Percentiles rank a stretch among this genome's conserved stretches.
These are phyloP conservation scores for Pantherophis vulpinus DNA, from an alignment of 2,797 vertebrate genomes.

Conservation along the genomic window DNA sequence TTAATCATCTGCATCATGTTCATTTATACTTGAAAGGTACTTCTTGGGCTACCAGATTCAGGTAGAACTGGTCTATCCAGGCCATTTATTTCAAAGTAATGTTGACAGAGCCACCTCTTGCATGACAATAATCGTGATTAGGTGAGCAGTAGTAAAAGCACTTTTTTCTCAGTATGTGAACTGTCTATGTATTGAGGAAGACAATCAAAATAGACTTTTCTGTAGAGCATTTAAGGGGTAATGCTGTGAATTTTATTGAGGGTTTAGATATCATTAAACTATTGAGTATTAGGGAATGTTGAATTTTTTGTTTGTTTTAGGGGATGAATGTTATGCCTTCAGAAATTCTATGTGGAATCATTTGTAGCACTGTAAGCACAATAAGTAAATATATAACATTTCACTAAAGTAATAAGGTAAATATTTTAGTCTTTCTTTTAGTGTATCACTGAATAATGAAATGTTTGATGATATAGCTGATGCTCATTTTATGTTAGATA, in stretches of 20 bases:
- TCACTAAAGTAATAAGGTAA: background rate
- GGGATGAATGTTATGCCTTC: background rate
- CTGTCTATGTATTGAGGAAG: background rate
- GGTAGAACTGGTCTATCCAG: background rate
- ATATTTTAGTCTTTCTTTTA: background rate
- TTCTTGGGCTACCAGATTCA: background rate
- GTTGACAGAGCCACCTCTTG: background rate
- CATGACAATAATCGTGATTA: background rate
- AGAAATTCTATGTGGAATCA: background rate
- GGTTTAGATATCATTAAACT: background rate
- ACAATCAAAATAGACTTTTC: background rate
- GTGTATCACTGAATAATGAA: background rate
- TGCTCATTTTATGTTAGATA: background rate
- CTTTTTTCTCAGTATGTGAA: background rate
- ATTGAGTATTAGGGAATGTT: background rate
- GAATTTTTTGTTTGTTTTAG: background rate
- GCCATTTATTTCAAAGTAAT: background rate
- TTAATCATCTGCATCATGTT: background rate
- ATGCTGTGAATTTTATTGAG: background rate
- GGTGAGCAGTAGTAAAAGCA: background rate
- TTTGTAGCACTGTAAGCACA: background rate
- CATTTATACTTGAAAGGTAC: background rate
- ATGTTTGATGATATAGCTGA: background rate
- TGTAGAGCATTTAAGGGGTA: background rate
- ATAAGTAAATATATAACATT: background rate